A percentile compares a stretch with the other conserved stretches of the same genome.
phyloP scores from a whole-genome alignment of 2,888 invertebrate species.

The Tridacna gigas region DNA sequence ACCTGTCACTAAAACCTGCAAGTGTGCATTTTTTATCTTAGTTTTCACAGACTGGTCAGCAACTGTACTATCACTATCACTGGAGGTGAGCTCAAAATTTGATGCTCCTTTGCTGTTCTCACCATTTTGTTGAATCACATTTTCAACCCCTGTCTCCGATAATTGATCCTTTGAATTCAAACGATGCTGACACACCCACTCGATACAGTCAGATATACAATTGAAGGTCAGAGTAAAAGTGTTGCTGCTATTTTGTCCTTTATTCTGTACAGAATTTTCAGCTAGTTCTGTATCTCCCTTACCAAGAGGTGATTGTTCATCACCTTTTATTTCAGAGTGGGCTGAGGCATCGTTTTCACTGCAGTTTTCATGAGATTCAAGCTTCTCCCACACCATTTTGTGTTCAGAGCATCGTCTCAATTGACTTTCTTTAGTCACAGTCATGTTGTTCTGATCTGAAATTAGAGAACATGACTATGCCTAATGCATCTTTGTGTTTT shows the following conservation, averaged over 20 bases:
- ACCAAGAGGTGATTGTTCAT: background rate
- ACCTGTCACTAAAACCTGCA: conserved; percentile 91
- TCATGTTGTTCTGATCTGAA: conserved; percentile 88
- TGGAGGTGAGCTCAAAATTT: background rate
- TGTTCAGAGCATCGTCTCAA: conserved; percentile 87
- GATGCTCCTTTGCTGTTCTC: background rate
- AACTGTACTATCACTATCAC: background rate
- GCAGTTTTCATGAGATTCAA: conserved; percentile 4
- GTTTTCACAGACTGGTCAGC: background rate
- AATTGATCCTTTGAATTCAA: background rate
- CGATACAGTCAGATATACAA: conserved; percentile 84
- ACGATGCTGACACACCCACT: conserved; percentile 75
- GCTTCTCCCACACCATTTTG: conserved; percentile 85
- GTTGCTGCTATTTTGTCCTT: background rate
- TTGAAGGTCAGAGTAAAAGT: background rate
- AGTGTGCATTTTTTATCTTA: conserved; percentile 62
- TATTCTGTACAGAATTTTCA: background rate
- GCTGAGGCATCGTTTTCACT: background rate
- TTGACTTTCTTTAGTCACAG: conserved; percentile 87
- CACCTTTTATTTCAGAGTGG: background rate
- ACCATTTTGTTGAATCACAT: background rate
- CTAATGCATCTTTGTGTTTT: no score
- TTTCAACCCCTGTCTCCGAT: background rate
- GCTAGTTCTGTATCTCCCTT: background rate
- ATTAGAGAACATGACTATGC: conserved; percentile 9